phyloP scores from a whole-genome alignment of 2,113 vertebrate species.

The Gobiocypris rarus region DNA sequence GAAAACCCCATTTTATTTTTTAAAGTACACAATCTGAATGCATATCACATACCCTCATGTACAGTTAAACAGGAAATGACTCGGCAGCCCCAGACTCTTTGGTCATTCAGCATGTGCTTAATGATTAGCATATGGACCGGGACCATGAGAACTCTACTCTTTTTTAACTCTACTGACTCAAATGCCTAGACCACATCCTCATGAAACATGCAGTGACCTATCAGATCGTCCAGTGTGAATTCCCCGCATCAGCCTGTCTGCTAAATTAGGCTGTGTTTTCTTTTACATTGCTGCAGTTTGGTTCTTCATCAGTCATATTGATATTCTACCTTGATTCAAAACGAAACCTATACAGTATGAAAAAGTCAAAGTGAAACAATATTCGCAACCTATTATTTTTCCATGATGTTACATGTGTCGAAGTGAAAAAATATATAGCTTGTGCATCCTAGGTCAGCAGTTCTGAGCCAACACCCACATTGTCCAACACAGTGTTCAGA shows the following conservation, averaged over 20 bases:
- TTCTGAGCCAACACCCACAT: neutral
- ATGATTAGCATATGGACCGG: slow-evolving; percentile 27
- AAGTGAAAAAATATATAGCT: neutral
- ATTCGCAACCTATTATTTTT: neutral
- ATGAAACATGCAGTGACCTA: neutral
- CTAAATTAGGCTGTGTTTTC: neutral
- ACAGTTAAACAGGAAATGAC: slow-evolving; percentile 32
- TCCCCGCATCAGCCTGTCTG: neutral
- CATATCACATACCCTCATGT: neutral
- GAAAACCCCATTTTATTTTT: too few relatives aligned
- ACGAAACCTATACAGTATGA: neutral
- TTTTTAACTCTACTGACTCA: neutral
- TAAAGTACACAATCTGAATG: neutral
- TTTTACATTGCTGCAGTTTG: neutral
- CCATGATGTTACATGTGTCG: neutral
- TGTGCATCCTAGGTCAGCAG: neutral
- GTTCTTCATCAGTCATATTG: neutral
- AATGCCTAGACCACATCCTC: slow-evolving; percentile 14
- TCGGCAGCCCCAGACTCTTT: neutral
- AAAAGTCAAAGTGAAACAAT: neutral
- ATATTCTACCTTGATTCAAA: neutral
- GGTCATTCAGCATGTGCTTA: slow-evolving; percentile 24
- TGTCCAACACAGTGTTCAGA: neutral
- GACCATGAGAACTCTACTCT: slow-evolving; percentile 35
- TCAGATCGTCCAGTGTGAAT: neutral